Evolutionary conservation across 2,113 vertebrate species (phyloP).

Genomic region (Labrus mixtus): DNA sequence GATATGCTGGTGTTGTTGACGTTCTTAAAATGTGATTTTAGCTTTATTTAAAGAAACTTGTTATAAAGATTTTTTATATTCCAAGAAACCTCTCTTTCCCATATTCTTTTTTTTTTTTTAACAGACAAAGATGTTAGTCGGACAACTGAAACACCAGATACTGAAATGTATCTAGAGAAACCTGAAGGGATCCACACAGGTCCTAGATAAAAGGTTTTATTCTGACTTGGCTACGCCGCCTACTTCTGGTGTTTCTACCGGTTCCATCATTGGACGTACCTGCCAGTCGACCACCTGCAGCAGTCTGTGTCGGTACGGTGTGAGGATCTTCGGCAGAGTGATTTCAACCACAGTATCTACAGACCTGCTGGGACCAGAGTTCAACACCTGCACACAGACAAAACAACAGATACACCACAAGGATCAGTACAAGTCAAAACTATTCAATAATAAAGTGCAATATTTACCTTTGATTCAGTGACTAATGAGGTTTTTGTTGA

Average conservation of each 20-base stretch:
- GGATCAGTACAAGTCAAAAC: background rate
- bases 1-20: too few species aligned
- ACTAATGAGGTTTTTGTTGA: too few species aligned
- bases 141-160: too few species aligned
- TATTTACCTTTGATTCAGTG: too few species aligned
- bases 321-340: constrained; percentile 87
- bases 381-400: constrained; percentile 87
- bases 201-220: background rate
- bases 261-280: constrained; percentile 82
- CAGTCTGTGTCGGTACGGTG: constrained; percentile 82
- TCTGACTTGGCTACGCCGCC: background rate
- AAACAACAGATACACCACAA: background rate
- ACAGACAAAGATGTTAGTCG: too few species aligned
- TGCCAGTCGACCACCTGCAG: constrained; percentile 88
- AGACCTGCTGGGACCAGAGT: constrained; percentile 89
- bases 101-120: too few species aligned
- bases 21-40: too few species aligned
- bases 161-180: constrained; percentile 10
- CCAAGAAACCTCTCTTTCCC: too few species aligned
- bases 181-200: background rate
- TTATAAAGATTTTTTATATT: too few species aligned
- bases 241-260: background rate
- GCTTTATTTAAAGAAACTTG: too few species aligned
- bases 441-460: too few species aligned
- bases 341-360: constrained; percentile 86